Evolutionary conservation across 2,113 vertebrate species (phyloP), one percentile per base, ranked within the genome.

Genomic region (Sciurus niger): DNA sequence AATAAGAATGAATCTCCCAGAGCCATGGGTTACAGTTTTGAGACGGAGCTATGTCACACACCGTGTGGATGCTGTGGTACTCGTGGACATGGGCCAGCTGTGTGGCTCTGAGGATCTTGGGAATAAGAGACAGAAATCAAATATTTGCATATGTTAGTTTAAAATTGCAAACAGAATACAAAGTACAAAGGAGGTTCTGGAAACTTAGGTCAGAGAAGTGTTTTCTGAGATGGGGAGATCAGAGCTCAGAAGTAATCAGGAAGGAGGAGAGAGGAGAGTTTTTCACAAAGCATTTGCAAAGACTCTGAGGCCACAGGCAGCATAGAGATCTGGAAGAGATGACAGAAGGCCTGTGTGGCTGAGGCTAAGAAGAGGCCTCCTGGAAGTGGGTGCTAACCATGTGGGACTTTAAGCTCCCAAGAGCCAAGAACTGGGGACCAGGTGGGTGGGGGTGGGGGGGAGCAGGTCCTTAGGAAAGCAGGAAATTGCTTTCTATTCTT

Each of bases 401-500:
- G 0, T 17, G n/a, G 9, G 60, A 20, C 63, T 18, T 12, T 63
- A 60, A 88, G 70, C 28, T 4, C 34, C 51, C 34, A 28, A 53
- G 28, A 70, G 18, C 30, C 92, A 60, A 51, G 37, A 79, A 32
- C 46, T 30, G 6, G 10, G 65, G 13, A 5, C 12, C 30, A 65
- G 25, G 30, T 4, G 10, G 67, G 65, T 40, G 13, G 10, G 32
- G 13, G 13, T 32, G 65, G 30, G 4, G 10, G 65, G 30, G 28
- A 67, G 17, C 24, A 77, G 55, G 30, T 67, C 60, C 68, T 30
- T 4, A 28, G 43, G 40, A 40, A 92, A 74, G 55, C 1, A 60
- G 58, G 37, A 95, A 84, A 55, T 82, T 40, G 89, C 73, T 84
- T 85, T 46, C 55, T 72, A 6, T 34, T 95, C 63, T 68, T 94